A percentile compares a stretch with the other conserved stretches of the same genome.
Evolutionary conservation across 2,113 vertebrate species (phyloP).

Genomic region (Syngnathoides biaculeatus): DNA sequence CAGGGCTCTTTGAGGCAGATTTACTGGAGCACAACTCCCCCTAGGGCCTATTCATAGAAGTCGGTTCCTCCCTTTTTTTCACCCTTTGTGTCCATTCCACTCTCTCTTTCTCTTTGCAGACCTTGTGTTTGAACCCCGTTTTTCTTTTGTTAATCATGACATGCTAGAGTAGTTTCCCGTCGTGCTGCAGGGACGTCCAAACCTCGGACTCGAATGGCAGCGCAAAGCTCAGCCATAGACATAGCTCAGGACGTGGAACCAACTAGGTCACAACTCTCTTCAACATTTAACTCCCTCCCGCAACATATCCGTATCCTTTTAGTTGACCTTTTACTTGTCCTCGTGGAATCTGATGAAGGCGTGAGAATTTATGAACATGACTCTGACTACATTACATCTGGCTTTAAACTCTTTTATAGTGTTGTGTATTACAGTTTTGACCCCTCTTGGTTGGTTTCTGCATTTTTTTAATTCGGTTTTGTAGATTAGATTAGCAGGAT

Average conservation of each 20-base stretch:
- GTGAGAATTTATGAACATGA: slow-evolving; percentile 11
- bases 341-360: slow-evolving; percentile 40
- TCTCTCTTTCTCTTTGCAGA: slow-evolving; percentile 28
- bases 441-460: background rate
- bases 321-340: slow-evolving; percentile 29
- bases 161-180: slow-evolving; percentile 20
- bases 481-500: background rate
- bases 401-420: slow-evolving; percentile 18
- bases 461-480: background rate
- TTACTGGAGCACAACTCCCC: slow-evolving; percentile 79
- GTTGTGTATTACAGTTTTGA: background rate
- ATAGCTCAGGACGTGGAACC: slow-evolving; percentile 10
- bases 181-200: slow-evolving; percentile 23
- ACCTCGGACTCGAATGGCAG: slow-evolving; percentile 32
- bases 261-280: slow-evolving; percentile 28
- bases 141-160: slow-evolving; percentile 56
- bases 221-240: slow-evolving; percentile 26
- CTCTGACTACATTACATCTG: slow-evolving; percentile 4
- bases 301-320: slow-evolving; percentile 33
- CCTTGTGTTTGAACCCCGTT: slow-evolving; percentile 30
- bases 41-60: slow-evolving; percentile 76
- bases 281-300: slow-evolving; percentile 37
- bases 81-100: slow-evolving; percentile 35
- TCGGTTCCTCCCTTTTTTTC: slow-evolving; percentile 64
- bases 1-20: slow-evolving; percentile 68